Evolutionary conservation across 2,888 invertebrate species (phyloP).

Genomic region (Tipula lateralis): DNA sequence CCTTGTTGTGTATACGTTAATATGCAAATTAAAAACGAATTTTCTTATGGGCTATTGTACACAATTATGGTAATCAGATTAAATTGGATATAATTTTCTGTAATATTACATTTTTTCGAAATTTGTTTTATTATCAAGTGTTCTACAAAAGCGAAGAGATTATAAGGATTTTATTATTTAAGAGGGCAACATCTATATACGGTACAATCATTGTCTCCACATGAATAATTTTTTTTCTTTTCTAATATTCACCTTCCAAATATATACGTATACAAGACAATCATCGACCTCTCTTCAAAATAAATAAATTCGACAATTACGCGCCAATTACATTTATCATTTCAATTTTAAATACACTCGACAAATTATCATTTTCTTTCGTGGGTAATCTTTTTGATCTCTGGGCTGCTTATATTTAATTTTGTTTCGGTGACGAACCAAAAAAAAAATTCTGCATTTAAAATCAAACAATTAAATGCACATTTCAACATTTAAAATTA

Average conservation of each 20-base stretch:
- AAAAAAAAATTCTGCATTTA: slow-evolving; percentile 27
- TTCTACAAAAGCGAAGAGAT: background rate
- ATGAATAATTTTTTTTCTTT: too few relatives aligned
- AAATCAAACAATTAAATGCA: slow-evolving; percentile 28
- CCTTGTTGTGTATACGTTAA: background rate
- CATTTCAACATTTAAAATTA: slow-evolving; percentile 20
- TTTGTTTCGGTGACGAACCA: background rate
- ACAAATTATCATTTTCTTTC: slow-evolving; percentile 6
- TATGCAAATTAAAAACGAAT: background rate
- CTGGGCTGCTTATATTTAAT: background rate
- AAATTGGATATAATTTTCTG: background rate
- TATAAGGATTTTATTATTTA: background rate
- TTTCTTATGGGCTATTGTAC: background rate
- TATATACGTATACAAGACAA: background rate
- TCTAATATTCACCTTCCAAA: background rate
- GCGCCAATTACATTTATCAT: slow-evolving; percentile 15
- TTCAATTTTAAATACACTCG: background rate
- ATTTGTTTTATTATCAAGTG: background rate
- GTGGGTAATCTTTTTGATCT: slow-evolving; percentile 6
- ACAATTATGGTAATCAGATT: slow-evolving; percentile 4
- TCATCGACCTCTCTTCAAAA: background rate
- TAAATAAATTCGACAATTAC: background rate
- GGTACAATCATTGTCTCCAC: too few relatives aligned
- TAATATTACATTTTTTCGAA: background rate
- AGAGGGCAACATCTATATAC: background rate